Base-by-base conservation (phyloP, 2,888 invertebrate species). In the Trichopria drosophilae region DNA sequence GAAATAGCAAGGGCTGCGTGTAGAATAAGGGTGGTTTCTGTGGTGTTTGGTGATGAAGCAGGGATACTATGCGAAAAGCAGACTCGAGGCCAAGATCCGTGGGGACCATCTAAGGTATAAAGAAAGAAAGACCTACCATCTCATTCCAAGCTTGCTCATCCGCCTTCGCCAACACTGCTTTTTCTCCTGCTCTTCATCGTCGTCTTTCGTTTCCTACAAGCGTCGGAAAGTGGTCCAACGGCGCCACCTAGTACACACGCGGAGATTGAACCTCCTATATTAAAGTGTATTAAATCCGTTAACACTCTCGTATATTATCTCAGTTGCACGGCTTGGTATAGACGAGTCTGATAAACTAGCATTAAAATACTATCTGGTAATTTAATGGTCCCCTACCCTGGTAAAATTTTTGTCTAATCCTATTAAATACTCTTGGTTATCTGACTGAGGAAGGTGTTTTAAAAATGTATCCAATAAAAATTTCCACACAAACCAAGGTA, bases 61-160 rank as follows among this genome's bases (percentile, higher is more conserved):
- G 61, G 59, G 61, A 59, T 62, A 63, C 61, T 64, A 67, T 66
- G 67, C 69, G 66, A 65, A 68, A 68, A 62, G 66, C 65, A 65
- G 65, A 66, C 66, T 66, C 46, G 62, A 62, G 63, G n/a, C 64
- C 61, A 65, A 67, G 66, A 71, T 69, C 68, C 67, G 66, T 64
- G 63, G 68, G 68, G 67, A 69, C 69, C 67, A 66, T 69, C 64
- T 63, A 62, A 68, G 67, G 69, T 66, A 71, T 71, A 68, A 69
- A 68, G 67, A 68, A 69, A 68, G 69, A 65, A 63, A 61, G 66
- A 66, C 67, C 67, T 65, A 62, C 68, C n/a, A 56, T 61, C 62
- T 61, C 62, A 58, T 58, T 60, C 61, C 58, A 32, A 55, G 35
- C 52, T 48, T 56, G 47, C 53, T 54, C 51, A 52, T 56, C 55